Evolutionary conservation across 2,888 invertebrate species (phyloP), one percentile per base, ranked within the genome.

Genomic region (Watsonalla cultraria): DNA sequence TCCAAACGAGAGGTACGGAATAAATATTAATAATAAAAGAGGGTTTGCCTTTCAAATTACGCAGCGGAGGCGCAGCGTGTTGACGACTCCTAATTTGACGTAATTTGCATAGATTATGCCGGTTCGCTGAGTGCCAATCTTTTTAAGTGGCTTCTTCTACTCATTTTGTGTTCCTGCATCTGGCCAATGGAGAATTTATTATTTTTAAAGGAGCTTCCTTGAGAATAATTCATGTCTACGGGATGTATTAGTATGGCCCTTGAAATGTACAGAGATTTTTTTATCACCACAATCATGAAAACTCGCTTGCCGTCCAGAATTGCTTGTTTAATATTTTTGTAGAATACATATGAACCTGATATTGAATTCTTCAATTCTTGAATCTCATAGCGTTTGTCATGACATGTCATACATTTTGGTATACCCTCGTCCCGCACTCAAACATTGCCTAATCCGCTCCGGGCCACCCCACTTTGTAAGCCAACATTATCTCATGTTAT

Each of bases 91-190:
- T 90, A 90, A 90, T 90, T 90, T 90, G 86, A 84, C 82, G 86
- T 89, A 86, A 90, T 90, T 90, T 90, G 82, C 90, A 90, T 90
- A 88, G 90, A 90, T 90, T 90, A 90, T 89, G 83, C 88, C 87
- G 82, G 86, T 78, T 84, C 89, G 90, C 80, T 90, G 90, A 90
- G 90, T 90, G 90, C 85, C 90, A 90, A 90, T 90, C 89, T 90
- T 89, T 90, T 86, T 84, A 90, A 90, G 90, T 90, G 90, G 88
- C 88, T 82, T 85, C 84, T 84, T 85, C 81, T 78, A 86, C 88
- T 86, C 84, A 84, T 86, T 84, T 83, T 86, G 85, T 80, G 86
- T 84, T 82, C 71, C 83, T 82, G 74, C 78, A 80, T 79, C 75
- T 78, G 80, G 75, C 76, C 82, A 80, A 80, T 82, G 79, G 78